phyloP scores from a whole-genome alignment of 2,797 vertebrate species.

The Hyperoplus lanceolatus region DNA sequence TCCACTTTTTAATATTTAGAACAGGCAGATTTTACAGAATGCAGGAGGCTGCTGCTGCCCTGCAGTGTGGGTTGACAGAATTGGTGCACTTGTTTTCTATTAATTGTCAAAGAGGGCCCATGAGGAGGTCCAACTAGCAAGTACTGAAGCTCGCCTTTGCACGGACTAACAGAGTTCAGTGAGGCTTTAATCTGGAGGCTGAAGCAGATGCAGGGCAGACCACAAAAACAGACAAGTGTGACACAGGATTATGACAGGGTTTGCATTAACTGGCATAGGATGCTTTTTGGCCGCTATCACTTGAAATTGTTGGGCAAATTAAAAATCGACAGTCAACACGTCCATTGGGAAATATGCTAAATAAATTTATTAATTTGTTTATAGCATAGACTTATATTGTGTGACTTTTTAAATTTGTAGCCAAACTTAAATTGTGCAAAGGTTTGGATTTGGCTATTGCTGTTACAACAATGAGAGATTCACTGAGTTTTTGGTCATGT shows the following conservation, averaged over 20 bases:
- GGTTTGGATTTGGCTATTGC: too few species aligned
- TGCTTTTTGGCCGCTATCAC: too few species aligned
- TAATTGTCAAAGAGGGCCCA: conserved; percentile 8
- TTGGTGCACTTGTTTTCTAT: conserved; percentile 48
- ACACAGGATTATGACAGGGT: not conserved
- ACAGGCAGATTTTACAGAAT: not conserved
- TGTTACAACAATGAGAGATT: too few species aligned
- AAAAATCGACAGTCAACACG: too few species aligned
- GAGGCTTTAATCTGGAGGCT: not conserved
- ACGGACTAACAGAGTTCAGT: not conserved
- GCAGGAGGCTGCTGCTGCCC: not conserved
- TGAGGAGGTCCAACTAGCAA: not conserved
- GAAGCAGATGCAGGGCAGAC: not conserved
- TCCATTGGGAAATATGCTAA: too few species aligned
- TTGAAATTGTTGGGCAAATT: too few species aligned
- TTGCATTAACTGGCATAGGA: too few species aligned
- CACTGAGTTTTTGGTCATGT: too few species aligned
- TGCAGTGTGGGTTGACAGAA: conserved; percentile 4
- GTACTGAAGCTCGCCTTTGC: not conserved
- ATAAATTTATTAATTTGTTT: too few species aligned
- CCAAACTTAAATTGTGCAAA: too few species aligned
- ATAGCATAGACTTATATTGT: too few species aligned
- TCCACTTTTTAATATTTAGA: not conserved
- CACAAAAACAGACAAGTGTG: not conserved
- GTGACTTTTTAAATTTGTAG: too few species aligned